These are phyloP conservation scores for Atta colombica DNA, from an alignment of 1,140 invertebrate genomes.

Conservation along the genomic window DNA sequence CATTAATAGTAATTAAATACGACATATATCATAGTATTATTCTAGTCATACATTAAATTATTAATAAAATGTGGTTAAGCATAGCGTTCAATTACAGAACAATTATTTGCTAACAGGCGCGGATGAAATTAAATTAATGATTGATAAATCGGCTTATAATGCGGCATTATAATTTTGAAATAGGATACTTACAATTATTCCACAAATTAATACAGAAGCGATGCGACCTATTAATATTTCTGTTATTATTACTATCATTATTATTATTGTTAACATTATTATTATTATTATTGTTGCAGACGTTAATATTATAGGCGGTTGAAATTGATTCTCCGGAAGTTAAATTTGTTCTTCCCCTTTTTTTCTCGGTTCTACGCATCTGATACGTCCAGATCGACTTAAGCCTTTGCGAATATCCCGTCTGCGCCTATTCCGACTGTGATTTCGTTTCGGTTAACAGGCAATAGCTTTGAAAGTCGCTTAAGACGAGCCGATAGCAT, in stretches of 20 bases:
- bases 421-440: constrained; percentile 69
- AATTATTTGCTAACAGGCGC: constrained; percentile 53
- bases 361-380: constrained; percentile 46
- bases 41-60: constrained; percentile 21
- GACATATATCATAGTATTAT: constrained; percentile 12
- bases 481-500: constrained; percentile 71
- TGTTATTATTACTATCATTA: constrained; percentile 29
- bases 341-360: neutral
- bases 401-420: constrained; percentile 64
- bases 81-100: constrained; percentile 51
- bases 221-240: constrained; percentile 29
- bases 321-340: constrained; percentile 48
- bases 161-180: constrained; percentile 60
- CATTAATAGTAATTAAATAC: constrained; percentile 44
- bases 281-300: constrained; percentile 1
- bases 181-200: constrained; percentile 40
- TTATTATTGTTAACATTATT: neutral
- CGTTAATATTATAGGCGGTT: neutral
- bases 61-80: constrained; percentile 45
- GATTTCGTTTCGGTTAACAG: constrained; percentile 77
- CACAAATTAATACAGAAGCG: constrained; percentile 48
- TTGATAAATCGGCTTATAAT: constrained; percentile 64
- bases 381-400: constrained; percentile 51
- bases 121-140: constrained; percentile 64
- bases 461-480: constrained; percentile 79